phyloP scores from a whole-genome alignment of 37 sponge, comb jelly and placozoan species.

The Chondrilla cf. caribensis region DNA sequence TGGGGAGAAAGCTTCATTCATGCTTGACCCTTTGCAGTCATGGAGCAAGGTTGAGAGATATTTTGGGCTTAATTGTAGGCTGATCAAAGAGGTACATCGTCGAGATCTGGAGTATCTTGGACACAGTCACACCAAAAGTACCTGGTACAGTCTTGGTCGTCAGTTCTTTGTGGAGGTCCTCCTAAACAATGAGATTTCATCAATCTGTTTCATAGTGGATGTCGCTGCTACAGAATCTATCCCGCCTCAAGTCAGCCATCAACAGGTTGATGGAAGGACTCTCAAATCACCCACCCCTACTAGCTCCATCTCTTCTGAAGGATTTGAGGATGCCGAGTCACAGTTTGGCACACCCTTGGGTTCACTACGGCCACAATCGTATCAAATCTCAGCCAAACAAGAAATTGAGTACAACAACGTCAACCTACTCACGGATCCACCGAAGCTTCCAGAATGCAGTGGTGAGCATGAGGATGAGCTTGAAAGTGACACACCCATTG shows the following conservation, averaged over 20 bases:
- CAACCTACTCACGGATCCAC: background rate
- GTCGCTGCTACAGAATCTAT: background rate
- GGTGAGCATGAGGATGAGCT: background rate
- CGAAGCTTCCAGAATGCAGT: no score
- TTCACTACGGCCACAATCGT: background rate
- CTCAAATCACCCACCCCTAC: background rate
- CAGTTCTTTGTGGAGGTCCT: slow-evolving; percentile 4
- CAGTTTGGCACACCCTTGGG: background rate
- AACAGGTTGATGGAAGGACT: background rate
- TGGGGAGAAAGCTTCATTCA: background rate
- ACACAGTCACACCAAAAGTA: background rate
- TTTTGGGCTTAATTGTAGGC: background rate
- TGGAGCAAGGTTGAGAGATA: background rate
- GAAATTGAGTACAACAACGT: background rate
- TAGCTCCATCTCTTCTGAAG: background rate
- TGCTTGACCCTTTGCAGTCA: background rate
- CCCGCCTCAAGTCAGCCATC: background rate
- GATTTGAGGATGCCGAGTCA: slow-evolving; percentile 17
- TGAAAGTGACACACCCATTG: background rate
- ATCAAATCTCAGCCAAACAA: background rate
- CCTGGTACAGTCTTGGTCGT: background rate
- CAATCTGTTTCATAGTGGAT: background rate
- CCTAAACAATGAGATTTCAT: background rate
- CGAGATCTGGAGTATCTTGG: slow-evolving; percentile 14
- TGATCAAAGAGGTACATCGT: background rate